These are phyloP conservation scores for Chrysomela aeneicollis DNA, from an alignment of 2,888 invertebrate species.

Conservation along the genomic window DNA sequence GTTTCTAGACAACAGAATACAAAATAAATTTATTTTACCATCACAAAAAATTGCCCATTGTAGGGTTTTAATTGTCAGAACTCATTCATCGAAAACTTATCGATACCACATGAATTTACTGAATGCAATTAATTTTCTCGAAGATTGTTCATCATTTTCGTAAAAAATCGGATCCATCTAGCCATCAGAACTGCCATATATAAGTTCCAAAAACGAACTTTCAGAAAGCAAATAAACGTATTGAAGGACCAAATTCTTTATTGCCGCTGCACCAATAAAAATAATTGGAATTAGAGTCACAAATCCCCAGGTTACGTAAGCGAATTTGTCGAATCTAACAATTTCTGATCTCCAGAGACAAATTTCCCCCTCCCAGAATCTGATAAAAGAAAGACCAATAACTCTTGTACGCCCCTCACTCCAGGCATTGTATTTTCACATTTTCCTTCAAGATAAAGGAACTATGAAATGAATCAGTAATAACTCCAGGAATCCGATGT, in stretches of 20 bases:
- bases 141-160: no score
- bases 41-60: no score
- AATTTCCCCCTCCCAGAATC: constrained; percentile 41
- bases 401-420: constrained; percentile 37
- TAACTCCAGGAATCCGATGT: constrained; percentile 48
- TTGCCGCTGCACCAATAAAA: constrained; percentile 22
- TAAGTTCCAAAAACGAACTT: neutral
- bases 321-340: constrained; percentile 51
- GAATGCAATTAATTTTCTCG: no score
- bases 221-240: constrained; percentile 1
- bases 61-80: no score
- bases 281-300: constrained; percentile 35
- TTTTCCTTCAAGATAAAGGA: constrained; percentile 47
- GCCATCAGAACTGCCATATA: no score
- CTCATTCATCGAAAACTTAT: no score
- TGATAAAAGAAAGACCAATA: constrained; percentile 38
- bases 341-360: constrained; percentile 46
- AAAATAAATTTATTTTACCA: no score
- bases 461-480: constrained; percentile 52
- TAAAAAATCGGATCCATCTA: no score
- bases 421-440: constrained; percentile 45
- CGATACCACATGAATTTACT: no score
- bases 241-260: constrained; percentile 23
- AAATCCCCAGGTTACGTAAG: constrained; percentile 46
- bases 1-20: no score